Evolutionary conservation across 1,140 invertebrate species (phyloP).

Genomic region (Hycleus cichorii): DNA sequence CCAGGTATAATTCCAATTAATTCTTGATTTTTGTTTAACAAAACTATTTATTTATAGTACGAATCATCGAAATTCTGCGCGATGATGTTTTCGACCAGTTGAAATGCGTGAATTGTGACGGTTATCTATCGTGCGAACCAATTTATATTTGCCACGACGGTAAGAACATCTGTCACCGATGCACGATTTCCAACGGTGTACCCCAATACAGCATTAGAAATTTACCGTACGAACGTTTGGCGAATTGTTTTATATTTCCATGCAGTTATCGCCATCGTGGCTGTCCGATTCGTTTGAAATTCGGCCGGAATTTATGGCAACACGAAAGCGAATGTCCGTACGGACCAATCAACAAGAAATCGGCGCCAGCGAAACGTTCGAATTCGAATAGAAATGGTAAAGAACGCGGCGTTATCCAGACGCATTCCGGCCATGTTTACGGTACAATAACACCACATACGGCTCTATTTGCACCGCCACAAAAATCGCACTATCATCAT

Average conservation of each 20-base stretch:
- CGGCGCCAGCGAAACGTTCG: not conserved
- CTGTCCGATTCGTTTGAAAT: slow-evolving; percentile 25
- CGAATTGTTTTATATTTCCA: slow-evolving; percentile 29
- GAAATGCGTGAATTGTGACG: slow-evolving; percentile 29
- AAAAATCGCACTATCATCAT: too few species aligned
- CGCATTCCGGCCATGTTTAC: slow-evolving; percentile 33
- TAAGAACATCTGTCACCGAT: slow-evolving; percentile 35
- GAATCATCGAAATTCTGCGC: slow-evolving; percentile 22
- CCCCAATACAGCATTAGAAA: slow-evolving; percentile 25
- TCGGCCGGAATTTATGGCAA: slow-evolving; percentile 26
- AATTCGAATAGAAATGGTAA: slow-evolving; percentile 20
- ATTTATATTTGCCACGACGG: slow-evolving; percentile 28
- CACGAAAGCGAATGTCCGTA: slow-evolving; percentile 34
- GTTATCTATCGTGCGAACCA: slow-evolving; percentile 30
- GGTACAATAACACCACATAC: slow-evolving; percentile 33
- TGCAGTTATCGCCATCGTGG: slow-evolving; percentile 27
- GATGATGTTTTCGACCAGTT: slow-evolving; percentile 28
- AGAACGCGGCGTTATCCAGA: slow-evolving; percentile 30
- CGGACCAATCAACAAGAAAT: slow-evolving; percentile 10
- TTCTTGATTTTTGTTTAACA: not conserved
- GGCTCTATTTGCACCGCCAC: slow-evolving; percentile 23
- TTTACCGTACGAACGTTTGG: slow-evolving; percentile 26
- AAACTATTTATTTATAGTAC: slow-evolving; percentile 24
- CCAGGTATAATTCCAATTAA: not conserved
- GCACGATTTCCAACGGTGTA: slow-evolving; percentile 21